These are phyloP conservation scores for Sebastolobus alascanus DNA, from an alignment of 2,797 vertebrate species.

Conservation along the genomic window DNA sequence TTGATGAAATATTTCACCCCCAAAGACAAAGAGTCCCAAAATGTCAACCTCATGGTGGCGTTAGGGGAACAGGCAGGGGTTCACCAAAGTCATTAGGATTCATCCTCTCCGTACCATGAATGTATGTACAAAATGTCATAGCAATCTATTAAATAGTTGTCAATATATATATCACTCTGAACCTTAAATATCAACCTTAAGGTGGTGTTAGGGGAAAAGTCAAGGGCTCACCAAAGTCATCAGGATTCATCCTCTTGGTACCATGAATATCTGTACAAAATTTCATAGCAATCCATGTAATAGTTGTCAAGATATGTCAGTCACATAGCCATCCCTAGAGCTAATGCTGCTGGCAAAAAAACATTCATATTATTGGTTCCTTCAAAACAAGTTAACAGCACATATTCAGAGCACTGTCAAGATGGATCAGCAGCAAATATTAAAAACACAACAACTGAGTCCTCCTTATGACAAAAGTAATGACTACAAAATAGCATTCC, in stretches of 20 bases:
- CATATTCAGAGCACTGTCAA: neutral
- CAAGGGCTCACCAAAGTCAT: neutral
- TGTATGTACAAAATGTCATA: neutral
- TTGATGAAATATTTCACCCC: no score
- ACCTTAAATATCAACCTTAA: no score
- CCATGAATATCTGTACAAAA: neutral
- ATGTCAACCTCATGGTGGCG: no score
- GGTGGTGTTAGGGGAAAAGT: neutral
- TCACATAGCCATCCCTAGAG: neutral
- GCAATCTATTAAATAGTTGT: neutral
- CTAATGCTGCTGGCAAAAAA: neutral
- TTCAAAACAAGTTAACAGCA: neutral
- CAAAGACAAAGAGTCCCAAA: no score
- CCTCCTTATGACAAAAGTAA: neutral
- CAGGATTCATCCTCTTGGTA: neutral
- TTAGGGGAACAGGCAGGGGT: neutral
- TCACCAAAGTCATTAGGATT: neutral
- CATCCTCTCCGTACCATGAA: neutral
- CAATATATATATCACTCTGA: no score
- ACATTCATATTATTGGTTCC: neutral
- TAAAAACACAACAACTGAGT: neutral
- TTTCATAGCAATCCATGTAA: neutral
- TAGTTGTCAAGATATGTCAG: neutral
- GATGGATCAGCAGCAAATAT: neutral
- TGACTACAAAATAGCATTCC: constrained; percentile 22